Evolutionary conservation across 2,113 vertebrate genomes (phyloP), one percentile per base, ranked within the genome.

Genomic region (Cyphotilapia sp.): DNA sequence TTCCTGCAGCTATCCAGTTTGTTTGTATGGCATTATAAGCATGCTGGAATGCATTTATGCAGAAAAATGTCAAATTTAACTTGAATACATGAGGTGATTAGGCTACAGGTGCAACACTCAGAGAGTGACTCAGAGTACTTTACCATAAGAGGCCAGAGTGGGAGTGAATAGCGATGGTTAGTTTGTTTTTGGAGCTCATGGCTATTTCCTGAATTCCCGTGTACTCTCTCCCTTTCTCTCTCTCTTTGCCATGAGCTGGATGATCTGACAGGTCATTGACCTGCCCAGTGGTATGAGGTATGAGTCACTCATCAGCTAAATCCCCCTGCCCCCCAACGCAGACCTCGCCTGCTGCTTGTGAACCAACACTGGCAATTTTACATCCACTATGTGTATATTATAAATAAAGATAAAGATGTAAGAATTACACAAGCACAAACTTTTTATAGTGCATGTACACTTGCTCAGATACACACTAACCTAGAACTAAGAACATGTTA

Each of bases 291-390:
- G 89, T 88, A 90, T 82, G 56, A 82, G 80, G 57, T 33, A 91
- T 94, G 94, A 94, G 90, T 95, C 94, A 95, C 82, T 88, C 83
- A 83, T 86, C 84, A 80, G 61, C 81, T 42, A 61, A 84, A 80
- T 38, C 66, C 47, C 81, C 16, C 63, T 40, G 19, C 22, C 69
- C 66, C 27, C 47, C 16, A 33, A 66, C n/a, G 49, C 82, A 82
- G 85, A 88, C 85, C 80, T 83, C 33, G 17, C 40, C 19, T 53
- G 71, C 82, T 49, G 53, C 81, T 83, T 27, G 7, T 51, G 57
- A 74, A 76, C 47, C 45, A 87, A 35, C 40, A 81, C 47, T 11
- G 9, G 27, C 53, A 49, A 19, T 71, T 83, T 17, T 22, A 45
- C 57, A 33, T 53, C 3, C 71, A 76, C 45, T 12, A 13, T 49